Conservation (phyloP, 2,113 vertebrate species). For the Ciconia stormi region DNA sequence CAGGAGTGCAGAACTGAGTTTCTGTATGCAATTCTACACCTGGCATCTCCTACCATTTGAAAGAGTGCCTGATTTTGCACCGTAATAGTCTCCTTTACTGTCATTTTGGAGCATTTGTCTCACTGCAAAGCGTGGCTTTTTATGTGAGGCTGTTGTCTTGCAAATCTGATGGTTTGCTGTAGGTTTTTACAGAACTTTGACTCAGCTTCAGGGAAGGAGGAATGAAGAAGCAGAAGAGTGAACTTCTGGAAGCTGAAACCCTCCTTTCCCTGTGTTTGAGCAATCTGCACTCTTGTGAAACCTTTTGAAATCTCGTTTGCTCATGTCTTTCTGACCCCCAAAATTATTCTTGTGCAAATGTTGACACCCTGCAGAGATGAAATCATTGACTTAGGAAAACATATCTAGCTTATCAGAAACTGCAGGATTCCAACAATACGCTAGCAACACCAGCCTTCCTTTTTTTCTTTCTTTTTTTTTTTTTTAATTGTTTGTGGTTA, state of each 20-base stretch:
- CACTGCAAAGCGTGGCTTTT: not conserved
- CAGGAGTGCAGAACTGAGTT: not conserved
- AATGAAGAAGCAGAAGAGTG: conserved; percentile 64
- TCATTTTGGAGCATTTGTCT: not conserved
- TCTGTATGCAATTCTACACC: not conserved
- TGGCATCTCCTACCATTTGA: not conserved
- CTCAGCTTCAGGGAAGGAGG: conserved; percentile 61
- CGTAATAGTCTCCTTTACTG: not conserved
- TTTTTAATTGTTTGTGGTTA: not conserved
- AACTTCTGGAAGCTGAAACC: conserved; percentile 54
- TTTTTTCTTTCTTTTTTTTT: not conserved
- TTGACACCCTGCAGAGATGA: conserved; percentile 58
- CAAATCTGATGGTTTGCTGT: not conserved
- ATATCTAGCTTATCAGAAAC: conserved; percentile 36
- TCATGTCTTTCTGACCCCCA: conserved; percentile 62
- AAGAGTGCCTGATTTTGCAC: not conserved
- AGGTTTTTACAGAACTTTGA: conserved; percentile 62
- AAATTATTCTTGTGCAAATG: conserved; percentile 69
- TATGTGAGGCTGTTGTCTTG: not conserved
- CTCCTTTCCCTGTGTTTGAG: conserved; percentile 60
- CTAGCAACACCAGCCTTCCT: not conserved
- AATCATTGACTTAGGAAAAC: conserved; percentile 43
- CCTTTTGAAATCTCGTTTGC: conserved; percentile 57
- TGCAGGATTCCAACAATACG: not conserved
- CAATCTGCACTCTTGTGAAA: conserved; percentile 59